phyloP scores from a whole-genome alignment of 2,113 vertebrate species.

The Otus sunia region DNA sequence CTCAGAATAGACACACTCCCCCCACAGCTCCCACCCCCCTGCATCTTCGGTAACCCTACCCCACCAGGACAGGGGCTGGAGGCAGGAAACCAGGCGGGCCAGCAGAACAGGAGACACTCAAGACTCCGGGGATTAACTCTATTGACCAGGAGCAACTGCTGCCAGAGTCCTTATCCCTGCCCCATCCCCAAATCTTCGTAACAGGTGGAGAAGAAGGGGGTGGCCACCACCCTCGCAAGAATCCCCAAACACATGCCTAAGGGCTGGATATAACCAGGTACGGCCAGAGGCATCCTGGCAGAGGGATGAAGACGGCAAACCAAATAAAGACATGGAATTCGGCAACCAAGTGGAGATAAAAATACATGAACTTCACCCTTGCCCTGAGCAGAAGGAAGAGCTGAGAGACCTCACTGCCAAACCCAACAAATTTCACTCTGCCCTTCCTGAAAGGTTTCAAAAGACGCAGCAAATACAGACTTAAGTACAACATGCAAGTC shows the following conservation, averaged over 20 bases:
- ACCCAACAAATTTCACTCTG: neutral
- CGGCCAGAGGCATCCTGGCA: neutral
- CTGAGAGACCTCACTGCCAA: neutral
- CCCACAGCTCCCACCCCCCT: neutral
- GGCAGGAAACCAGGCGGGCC: neutral
- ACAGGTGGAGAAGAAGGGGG: conserved; percentile 47
- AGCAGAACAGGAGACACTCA: conserved; percentile 38
- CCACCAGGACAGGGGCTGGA: neutral
- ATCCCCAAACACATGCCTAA: neutral
- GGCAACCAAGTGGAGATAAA: neutral
- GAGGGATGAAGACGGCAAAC: accelerated
- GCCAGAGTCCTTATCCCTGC: neutral
- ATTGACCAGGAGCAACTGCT: conserved; percentile 18
- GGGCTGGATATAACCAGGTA: conserved; percentile 53
- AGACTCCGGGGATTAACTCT: conserved; percentile 46
- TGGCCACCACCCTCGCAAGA: neutral
- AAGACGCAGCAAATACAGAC: accelerated
- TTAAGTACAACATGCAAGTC: neutral
- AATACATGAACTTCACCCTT: neutral
- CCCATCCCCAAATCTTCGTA: neutral
- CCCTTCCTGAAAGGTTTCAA: neutral
- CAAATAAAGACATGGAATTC: conserved; percentile 49
- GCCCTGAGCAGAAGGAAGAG: neutral
- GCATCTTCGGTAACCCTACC: conserved; percentile 53
- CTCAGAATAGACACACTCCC: conserved; percentile 54